phyloP scores from a whole-genome alignment of 2,113 vertebrate species.

The Etheostoma cragini region DNA sequence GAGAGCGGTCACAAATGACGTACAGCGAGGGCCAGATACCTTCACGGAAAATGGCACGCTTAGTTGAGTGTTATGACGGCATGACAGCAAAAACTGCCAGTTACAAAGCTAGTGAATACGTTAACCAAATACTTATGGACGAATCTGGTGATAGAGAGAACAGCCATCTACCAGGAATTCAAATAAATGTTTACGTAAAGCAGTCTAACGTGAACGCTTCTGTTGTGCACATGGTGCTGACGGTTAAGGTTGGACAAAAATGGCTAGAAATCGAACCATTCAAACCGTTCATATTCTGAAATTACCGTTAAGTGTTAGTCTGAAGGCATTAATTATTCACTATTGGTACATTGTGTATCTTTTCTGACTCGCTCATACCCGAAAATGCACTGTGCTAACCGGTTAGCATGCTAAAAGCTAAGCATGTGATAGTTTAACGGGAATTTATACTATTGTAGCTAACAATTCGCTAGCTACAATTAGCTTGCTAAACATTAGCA shows the following conservation, averaged over 20 bases:
- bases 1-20: conserved; percentile 48
- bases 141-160: neutral
- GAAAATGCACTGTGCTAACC: conserved; percentile 39
- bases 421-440: conserved; percentile 51
- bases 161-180: rapidly evolving
- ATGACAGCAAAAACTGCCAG: neutral
- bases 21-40: conserved; percentile 13
- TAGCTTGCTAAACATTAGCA: conserved; percentile 18
- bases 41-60: conserved; percentile 6
- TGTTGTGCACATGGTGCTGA: conserved; percentile 44
- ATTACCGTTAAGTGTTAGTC: neutral
- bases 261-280: rapidly evolving
- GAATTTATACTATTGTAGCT: conserved; percentile 21
- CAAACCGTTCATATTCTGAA: no score
- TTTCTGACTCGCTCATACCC: neutral
- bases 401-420: conserved; percentile 71
- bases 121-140: rapidly evolving
- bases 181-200: neutral
- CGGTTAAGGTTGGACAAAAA: neutral
- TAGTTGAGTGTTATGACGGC: neutral
- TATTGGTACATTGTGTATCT: no score
- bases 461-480: conserved; percentile 42
- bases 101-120: no score
- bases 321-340: neutral
- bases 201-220: no score